Evolutionary conservation across 2,888 invertebrate species (phyloP).

Genomic region (Hydriomena furcata): DNA sequence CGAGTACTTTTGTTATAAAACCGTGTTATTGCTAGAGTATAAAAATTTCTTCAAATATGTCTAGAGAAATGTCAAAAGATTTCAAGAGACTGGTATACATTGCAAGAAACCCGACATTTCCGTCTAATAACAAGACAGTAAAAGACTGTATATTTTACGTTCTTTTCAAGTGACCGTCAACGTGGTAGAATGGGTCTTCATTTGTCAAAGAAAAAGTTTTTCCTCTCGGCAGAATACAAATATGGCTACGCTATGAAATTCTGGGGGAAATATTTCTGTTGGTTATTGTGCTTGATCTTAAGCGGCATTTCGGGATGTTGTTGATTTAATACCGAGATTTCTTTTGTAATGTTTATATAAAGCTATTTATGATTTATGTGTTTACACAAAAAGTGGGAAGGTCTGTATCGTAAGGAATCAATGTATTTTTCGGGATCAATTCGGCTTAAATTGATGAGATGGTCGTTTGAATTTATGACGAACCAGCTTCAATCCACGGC

Average conservation of each 20-base stretch:
- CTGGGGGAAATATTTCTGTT: constrained; percentile 17
- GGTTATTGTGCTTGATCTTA: constrained; percentile 21
- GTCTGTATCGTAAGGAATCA: no score
- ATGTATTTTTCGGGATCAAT: no score
- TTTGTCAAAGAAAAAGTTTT: constrained; percentile 28
- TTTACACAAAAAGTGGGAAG: no score
- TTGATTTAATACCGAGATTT: constrained; percentile 10
- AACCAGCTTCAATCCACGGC: no score
- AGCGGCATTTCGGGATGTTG: no score
- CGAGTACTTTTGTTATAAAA: background rate
- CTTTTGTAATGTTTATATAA: background rate
- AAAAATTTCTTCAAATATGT: background rate
- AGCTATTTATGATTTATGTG: background rate
- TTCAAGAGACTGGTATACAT: background rate
- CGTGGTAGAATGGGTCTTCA: constrained; percentile 16
- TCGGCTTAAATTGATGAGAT: no score
- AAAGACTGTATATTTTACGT: constrained; percentile 4
- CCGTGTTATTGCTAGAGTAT: background rate
- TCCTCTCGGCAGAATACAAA: constrained; percentile 22
- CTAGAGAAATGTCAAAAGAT: background rate
- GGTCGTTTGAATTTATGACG: no score
- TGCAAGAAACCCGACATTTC: background rate
- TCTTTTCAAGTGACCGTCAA: constrained; percentile 19
- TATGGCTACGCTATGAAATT: constrained; percentile 26
- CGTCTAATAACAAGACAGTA: constrained; percentile 1